Evolutionary conservation across 2,113 vertebrate species (phyloP), one percentile per base, ranked within the genome.

Genomic region (Campylomormyrus numenius): DNA sequence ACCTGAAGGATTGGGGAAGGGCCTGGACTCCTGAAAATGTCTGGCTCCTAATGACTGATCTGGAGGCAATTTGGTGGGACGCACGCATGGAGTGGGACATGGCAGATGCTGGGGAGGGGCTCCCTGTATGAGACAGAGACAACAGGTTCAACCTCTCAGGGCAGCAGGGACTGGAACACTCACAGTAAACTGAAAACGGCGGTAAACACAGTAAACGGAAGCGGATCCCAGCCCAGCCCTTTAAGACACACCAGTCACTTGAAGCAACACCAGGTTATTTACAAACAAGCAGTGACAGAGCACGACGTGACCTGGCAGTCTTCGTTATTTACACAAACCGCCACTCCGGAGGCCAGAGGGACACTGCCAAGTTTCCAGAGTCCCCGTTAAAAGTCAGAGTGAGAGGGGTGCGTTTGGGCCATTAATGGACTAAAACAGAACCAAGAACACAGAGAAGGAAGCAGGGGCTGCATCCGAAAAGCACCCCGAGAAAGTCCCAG

Each of bases 11-110:
- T 90, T 96, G 97, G 92, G 98, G 97, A 88, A 96, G 94, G 13
- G 96, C 96, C 95, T 98, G 98, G 94, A 98, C 97, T 89, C 98
- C 98, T 3, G 97, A 97, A 19, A 98, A 99, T 89, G 98, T 98
- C 94, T 99, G 98, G 95, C 98, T 99, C 94, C 98, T 99, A 98
- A 92, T 97, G 96, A 99, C 97, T 95, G 96, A 96, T 94, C 94
- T 95, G 92, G 95, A 93, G 77, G 96, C 93, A 92, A 96, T 94
- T 89, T 96, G 96, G 92, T 97, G 97, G 93, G 96, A 95, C 0
- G 97, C 97, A 89, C 97, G 97, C 94, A 96, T 96, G 1, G 98
- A 98, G 92, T 99, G 97, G 7, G 98, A 98, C 98, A 99, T 99
- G 91, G 97, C 97, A 91, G 98, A 99, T 92, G 95, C 96, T 95